Evolutionary conservation across 2,797 vertebrate species (phyloP).

Genomic region (Caiman crocodilus): DNA sequence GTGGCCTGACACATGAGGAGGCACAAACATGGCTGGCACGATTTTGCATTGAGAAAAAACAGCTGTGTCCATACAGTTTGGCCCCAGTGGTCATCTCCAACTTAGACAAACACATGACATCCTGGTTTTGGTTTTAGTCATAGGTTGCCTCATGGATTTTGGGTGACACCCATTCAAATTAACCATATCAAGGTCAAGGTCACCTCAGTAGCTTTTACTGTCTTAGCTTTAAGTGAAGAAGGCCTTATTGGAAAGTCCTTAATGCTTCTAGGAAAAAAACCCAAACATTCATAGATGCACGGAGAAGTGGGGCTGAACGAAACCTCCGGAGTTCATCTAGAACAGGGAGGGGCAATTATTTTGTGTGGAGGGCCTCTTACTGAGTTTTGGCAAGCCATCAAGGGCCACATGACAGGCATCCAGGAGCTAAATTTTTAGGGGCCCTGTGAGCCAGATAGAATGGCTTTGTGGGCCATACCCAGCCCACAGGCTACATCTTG

Average conservation of each 20-base stretch:
- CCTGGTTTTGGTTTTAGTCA: neutral
- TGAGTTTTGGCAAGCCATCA: too few species aligned
- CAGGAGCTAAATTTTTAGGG: too few species aligned
- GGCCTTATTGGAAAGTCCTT: accelerated
- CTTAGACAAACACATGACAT: neutral
- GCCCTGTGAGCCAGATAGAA: too few species aligned
- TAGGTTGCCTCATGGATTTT: neutral
- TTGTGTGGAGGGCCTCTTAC: too few species aligned
- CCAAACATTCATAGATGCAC: neutral
- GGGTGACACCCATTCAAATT: accelerated
- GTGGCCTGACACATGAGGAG: neutral
- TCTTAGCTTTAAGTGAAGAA: neutral
- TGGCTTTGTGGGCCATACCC: too few species aligned
- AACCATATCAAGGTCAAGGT: neutral
- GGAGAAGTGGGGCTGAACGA: too few species aligned
- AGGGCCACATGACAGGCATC: too few species aligned
- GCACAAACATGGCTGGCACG: neutral
- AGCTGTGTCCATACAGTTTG: neutral
- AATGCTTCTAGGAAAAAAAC: neutral
- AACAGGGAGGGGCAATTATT: too few species aligned
- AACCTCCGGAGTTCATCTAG: too few species aligned
- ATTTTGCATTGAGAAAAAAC: neutral
- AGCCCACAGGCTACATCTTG: too few species aligned
- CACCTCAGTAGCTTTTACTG: neutral
- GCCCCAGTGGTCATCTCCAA: neutral